A percentile compares a stretch with the other conserved stretches of the same genome.
Evolutionary conservation across 1,140 invertebrate genomes (phyloP).

Genomic region (Drosophila novamexicana): DNA sequence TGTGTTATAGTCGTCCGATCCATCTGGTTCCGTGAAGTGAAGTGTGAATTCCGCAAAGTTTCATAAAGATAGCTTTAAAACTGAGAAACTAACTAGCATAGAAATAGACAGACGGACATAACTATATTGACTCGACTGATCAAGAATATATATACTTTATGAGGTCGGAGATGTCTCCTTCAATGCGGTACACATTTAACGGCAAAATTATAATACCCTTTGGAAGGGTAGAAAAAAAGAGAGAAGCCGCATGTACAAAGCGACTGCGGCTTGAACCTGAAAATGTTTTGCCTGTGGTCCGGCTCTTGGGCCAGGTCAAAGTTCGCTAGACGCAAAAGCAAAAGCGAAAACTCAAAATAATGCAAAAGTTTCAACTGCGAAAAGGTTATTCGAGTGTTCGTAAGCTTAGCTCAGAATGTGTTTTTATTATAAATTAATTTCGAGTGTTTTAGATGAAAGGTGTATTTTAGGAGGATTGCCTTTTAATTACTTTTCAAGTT

Average conservation of each 20-base stretch:
- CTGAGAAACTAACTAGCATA: too few relatives aligned
- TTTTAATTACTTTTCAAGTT: slow-evolving; percentile 25
- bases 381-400: neutral
- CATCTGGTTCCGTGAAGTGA: too few relatives aligned
- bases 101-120: too few relatives aligned
- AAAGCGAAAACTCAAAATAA: slow-evolving; percentile 16
- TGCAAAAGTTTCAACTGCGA: slow-evolving; percentile 17
- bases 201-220: too few relatives aligned
- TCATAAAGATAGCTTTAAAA: too few relatives aligned
- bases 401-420: neutral
- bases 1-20: too few relatives aligned
- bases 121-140: too few relatives aligned
- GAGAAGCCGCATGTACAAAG: neutral
- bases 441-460: neutral
- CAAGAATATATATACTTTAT: too few relatives aligned
- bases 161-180: too few relatives aligned
- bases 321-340: slow-evolving; percentile 17
- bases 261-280: slow-evolving; percentile 10
- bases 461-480: neutral
- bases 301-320: slow-evolving; percentile 34
- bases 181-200: too few relatives aligned
- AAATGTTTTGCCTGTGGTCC: slow-evolving; percentile 14
- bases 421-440: slow-evolving; percentile 19
- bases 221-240: neutral
- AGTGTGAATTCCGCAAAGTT: too few relatives aligned